A percentile compares a stretch with the other conserved stretches of the same genome.
phyloP scores from a whole-genome alignment of 1,140 invertebrate species.

The Cydia splendana region DNA sequence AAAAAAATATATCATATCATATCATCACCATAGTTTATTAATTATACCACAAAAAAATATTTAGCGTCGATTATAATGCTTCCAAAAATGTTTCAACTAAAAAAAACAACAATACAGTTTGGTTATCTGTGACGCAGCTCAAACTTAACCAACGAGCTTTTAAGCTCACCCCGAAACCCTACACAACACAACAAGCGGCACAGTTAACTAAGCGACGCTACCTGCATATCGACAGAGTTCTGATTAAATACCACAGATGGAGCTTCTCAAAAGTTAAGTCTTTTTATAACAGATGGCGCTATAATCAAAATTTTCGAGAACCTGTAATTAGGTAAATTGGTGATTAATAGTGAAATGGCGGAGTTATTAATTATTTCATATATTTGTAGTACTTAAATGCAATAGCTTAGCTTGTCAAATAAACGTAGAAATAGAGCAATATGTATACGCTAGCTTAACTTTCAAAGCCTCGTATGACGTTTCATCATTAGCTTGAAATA shows the following conservation, averaged over 20 bases:
- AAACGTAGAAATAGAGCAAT: neutral
- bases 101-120: neutral
- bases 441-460: neutral
- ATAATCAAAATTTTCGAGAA: conserved; percentile 13
- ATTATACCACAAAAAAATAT: too few species aligned
- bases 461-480: neutral
- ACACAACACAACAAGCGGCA: neutral
- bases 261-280: conserved; percentile 41
- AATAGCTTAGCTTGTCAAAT: neutral
- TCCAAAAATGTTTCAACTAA: too few species aligned
- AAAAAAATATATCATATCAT: too few species aligned
- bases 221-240: conserved; percentile 37
- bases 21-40: too few species aligned
- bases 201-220: conserved; percentile 17
- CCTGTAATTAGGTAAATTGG: neutral
- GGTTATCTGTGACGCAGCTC: neutral
- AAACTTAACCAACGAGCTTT: neutral
- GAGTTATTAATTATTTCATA: too few species aligned
- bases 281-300: conserved; percentile 55
- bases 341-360: neutral
- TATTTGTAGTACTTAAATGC: neutral
- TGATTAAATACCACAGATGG: conserved; percentile 42
- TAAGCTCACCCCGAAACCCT: neutral
- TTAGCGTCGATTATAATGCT: too few species aligned
- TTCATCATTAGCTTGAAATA: neutral